Evolutionary conservation across 1,140 invertebrate genomes (phyloP), one percentile per base, ranked within the genome.

Genomic region (Drosophila elegans): DNA sequence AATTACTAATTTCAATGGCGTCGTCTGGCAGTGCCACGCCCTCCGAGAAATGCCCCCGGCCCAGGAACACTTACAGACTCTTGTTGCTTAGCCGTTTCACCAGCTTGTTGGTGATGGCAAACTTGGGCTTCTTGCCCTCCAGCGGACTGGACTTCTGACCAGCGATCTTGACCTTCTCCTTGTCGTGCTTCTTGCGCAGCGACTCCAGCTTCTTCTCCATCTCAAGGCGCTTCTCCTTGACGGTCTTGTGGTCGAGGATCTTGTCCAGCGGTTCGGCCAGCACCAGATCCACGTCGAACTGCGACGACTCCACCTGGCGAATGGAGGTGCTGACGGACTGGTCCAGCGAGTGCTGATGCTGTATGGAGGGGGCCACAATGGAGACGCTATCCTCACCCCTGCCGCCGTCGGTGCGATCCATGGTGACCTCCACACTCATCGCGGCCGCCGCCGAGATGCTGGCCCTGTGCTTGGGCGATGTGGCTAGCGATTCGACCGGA

Each of bases 151-250:
- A 92, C 71, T 95, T 95, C 39, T 94, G 93, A 21, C 94, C 93
- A n/a, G 94, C 93, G 10, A 95, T 85, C 64, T 95, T 94, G 41
- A 94, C 85, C 82, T 95, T 95, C 74, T 96, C 95, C 93, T 98
- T 98, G 63, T 98, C 97, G 81, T 97, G 95, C 85, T 98, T 98
- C 88, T 97, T 97, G 46, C 95, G 93, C 46, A 98, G 85, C 41
- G 94, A 94, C 71, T 98, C 97, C 45, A 99, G 91, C 90, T 98
- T 98, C 85, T 98, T 97, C 39, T 98, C 97, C 16, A 98, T 91
- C 91, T 98, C 97, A 1, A 94, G 76, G 13, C 95, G 95, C 78
- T 97, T 97, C 77, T 98, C 97, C 34, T 94, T 95, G 3, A 98
- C 96, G 27, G 94, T 81, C 93, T 98, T 98, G 83, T 95, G 95